phyloP scores from a whole-genome alignment of 2,888 invertebrate genomes.

The Drosophila melanosoma region DNA sequence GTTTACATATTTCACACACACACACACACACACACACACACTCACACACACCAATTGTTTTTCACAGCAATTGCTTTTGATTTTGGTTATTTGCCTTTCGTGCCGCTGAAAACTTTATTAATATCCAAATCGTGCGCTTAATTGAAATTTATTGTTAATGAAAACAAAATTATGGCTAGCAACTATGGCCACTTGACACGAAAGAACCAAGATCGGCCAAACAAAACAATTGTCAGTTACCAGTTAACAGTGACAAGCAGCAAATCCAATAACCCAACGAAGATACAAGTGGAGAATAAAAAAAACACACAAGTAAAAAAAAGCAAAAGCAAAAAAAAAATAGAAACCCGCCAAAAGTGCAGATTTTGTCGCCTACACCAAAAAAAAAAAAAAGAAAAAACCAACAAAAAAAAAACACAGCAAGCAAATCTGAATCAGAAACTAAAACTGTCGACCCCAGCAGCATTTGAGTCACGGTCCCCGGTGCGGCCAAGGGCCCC shows the following conservation, averaged over 20 bases:
- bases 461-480: constrained; percentile 48
- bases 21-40: not conserved
- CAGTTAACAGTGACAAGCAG: constrained; percentile 3
- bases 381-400: not conserved
- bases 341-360: constrained; percentile 19
- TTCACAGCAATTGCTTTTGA: not conserved
- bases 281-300: constrained; percentile 1
- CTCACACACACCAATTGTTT: not conserved
- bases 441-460: constrained; percentile 19
- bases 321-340: not conserved
- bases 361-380: constrained; percentile 47
- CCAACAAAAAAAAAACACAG: not conserved
- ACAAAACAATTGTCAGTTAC: constrained; percentile 21
- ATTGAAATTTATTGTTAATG: constrained; percentile 81
- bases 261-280: constrained; percentile 22
- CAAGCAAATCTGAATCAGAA: constrained; percentile 18
- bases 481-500: constrained; percentile 44
- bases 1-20: constrained; percentile 47
- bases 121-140: constrained; percentile 78
- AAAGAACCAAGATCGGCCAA: constrained; percentile 54
- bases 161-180: constrained; percentile 69
- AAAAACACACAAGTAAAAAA: not conserved
- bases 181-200: constrained; percentile 69
- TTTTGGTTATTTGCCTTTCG: constrained; percentile 64
- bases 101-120: constrained; percentile 77